Percentiles rank a stretch among this genome's conserved stretches.
Conservation (phyloP, 2,888 invertebrate species). For the Yponomeuta cagnagella region DNA sequence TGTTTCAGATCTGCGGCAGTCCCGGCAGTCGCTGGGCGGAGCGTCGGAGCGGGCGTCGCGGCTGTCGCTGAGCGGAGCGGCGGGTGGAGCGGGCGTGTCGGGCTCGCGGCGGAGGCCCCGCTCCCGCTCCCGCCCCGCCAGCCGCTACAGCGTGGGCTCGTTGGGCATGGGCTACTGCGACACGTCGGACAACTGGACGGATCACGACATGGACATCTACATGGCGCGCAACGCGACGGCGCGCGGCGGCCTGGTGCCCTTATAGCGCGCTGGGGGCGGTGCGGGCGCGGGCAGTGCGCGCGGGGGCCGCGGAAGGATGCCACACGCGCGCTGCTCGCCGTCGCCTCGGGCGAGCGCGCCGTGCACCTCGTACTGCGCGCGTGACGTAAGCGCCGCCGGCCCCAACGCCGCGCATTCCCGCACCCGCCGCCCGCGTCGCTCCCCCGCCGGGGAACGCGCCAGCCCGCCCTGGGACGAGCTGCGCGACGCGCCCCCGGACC, state of each 20-base stretch:
- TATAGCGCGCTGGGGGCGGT: slow-evolving; percentile 70
- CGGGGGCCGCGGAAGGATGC: slow-evolving; percentile 25
- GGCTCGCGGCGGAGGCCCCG: slow-evolving; percentile 83
- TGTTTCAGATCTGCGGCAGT: slow-evolving; percentile 84
- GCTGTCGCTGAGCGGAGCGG: slow-evolving; percentile 80
- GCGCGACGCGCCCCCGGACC: slow-evolving; percentile 16
- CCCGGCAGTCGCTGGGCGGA: slow-evolving; percentile 88
- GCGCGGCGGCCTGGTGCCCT: slow-evolving; percentile 88
- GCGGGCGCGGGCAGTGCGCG: slow-evolving; percentile 30
- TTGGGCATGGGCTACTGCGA: slow-evolving; percentile 91
- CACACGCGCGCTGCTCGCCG: slow-evolving; percentile 33
- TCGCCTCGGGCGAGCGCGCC: slow-evolving; percentile 25
- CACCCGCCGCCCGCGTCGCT: slow-evolving; percentile 24
- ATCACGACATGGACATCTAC: slow-evolving; percentile 96
- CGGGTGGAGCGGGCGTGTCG: slow-evolving; percentile 75
- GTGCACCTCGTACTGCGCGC: slow-evolving; percentile 45
- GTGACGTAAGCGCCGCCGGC: slow-evolving; percentile 27
- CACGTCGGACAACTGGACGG: slow-evolving; percentile 94
- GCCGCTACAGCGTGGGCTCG: slow-evolving; percentile 87
- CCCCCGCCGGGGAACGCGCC: slow-evolving; percentile 9
- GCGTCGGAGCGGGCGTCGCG: slow-evolving; percentile 88
- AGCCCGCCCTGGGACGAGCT: slow-evolving; percentile 21
- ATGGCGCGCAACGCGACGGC: slow-evolving; percentile 94
- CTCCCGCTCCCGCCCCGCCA: slow-evolving; percentile 87
- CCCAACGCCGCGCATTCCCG: slow-evolving; percentile 16